Evolutionary conservation across 2,113 vertebrate genomes (phyloP).

Genomic region (Meleagris gallopavo): DNA sequence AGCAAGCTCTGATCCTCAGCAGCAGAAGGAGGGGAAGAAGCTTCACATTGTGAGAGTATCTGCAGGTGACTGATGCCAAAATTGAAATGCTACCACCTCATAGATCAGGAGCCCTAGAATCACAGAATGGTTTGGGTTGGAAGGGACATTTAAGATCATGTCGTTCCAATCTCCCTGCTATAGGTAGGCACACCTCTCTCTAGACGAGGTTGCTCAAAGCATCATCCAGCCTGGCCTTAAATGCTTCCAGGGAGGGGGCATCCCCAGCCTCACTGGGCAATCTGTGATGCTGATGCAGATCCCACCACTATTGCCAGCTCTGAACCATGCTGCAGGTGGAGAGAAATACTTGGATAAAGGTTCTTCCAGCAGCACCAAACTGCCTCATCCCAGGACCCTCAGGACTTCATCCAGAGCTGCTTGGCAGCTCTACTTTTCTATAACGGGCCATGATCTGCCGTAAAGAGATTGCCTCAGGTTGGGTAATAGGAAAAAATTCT

Average conservation of each 20-base stretch:
- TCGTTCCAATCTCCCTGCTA: no score
- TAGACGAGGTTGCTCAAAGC: no score
- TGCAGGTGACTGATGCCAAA: neutral
- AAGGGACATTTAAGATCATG: no score
- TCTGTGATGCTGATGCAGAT: no score
- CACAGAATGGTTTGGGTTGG: no score
- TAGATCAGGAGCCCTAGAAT: neutral
- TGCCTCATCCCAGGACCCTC: no score
- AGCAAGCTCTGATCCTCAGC: neutral
- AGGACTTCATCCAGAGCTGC: neutral
- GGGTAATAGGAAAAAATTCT: no score
- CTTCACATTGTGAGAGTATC: neutral
- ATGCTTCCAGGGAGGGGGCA: no score
- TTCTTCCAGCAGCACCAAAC: neutral
- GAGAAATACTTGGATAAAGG: neutral
- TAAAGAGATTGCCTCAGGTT: neutral
- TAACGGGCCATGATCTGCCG: no score
- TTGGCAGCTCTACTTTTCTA: neutral
- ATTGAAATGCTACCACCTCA: fast-evolving
- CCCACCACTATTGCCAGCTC: neutral
- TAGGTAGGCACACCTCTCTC: no score
- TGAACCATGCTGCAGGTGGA: fast-evolving
- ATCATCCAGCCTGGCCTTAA: no score
- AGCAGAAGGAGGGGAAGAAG: neutral
- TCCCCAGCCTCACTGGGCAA: no score